phyloP scores from a whole-genome alignment of 35 echinoderm and acorn worm genomes.

The Ophioderma brevispina region DNA sequence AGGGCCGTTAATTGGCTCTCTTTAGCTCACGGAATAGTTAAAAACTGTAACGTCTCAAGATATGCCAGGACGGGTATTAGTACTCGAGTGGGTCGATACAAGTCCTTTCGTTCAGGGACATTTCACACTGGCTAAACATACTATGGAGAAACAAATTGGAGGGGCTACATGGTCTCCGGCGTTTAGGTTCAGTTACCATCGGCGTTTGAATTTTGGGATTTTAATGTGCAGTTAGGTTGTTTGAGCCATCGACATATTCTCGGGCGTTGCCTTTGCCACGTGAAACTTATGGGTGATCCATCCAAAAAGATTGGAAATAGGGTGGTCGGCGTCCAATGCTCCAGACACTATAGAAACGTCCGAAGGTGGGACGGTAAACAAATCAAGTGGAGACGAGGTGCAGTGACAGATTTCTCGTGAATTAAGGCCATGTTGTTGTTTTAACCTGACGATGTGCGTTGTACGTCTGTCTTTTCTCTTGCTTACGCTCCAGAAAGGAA shows the following conservation, averaged over 20 bases:
- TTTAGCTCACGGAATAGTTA: constrained; percentile 54
- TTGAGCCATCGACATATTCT: constrained; percentile 64
- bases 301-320: constrained; percentile 59
- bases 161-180: background rate
- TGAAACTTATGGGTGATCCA: constrained; percentile 57
- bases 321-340: constrained; percentile 60
- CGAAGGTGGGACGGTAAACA: constrained; percentile 56
- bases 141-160: constrained; percentile 18
- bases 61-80: constrained; percentile 48
- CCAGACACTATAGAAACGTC: constrained; percentile 48
- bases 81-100: constrained; percentile 43
- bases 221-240: constrained; percentile 43
- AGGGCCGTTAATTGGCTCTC: constrained; percentile 52
- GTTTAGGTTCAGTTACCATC: background rate
- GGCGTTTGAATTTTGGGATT: constrained; percentile 34
- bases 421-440: constrained; percentile 57
- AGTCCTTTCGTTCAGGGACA: constrained; percentile 65
- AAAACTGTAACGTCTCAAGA: constrained; percentile 52
- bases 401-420: constrained; percentile 55
- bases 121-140: constrained; percentile 62
- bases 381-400: constrained; percentile 50
- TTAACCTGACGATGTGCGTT: constrained; percentile 54
- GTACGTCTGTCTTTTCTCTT: background rate
- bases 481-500: background rate
- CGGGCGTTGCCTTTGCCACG: constrained; percentile 31